phyloP scores from a whole-genome alignment of 92 coral and sea anemone species.

The Nematostella vectensis region DNA sequence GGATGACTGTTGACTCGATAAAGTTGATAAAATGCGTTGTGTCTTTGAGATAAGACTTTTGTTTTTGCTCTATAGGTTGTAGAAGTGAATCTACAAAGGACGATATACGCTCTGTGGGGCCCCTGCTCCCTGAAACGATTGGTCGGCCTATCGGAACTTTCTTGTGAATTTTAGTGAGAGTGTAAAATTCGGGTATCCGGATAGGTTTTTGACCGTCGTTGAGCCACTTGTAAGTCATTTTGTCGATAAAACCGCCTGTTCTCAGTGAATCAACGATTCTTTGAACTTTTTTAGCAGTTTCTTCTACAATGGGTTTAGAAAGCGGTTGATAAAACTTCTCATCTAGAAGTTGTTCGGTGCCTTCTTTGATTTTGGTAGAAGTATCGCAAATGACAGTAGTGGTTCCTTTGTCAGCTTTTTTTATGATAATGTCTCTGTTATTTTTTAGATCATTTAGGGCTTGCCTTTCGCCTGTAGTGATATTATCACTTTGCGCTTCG shows the following conservation, averaged over 20 bases:
- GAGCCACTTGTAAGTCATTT: constrained; percentile 33
- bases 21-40: constrained; percentile 21
- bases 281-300: constrained; percentile 22
- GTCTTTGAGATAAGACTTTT: constrained; percentile 26
- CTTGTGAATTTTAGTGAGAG: constrained; percentile 47
- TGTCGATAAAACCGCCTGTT: no score
- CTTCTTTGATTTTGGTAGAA: constrained; percentile 34
- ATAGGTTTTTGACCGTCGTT: constrained; percentile 28
- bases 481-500: no score
- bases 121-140: constrained; percentile 7
- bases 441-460: constrained; percentile 3
- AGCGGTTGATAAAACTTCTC: constrained; percentile 27
- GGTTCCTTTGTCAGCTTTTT: constrained; percentile 27
- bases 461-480: no score
- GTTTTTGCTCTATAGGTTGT: constrained; percentile 32
- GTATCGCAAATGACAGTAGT: constrained; percentile 32
- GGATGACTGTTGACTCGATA: constrained; percentile 11
- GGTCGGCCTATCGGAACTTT: constrained; percentile 27
- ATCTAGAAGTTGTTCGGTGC: constrained; percentile 3
- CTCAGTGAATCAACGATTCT: constrained; percentile 7
- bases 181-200: constrained; percentile 40
- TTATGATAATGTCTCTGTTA: constrained; percentile 10
- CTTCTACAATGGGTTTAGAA: constrained; percentile 14
- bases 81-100: constrained; percentile 29
- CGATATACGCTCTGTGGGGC: constrained; percentile 24